Conservation (phyloP, 1,140 invertebrate genomes). For the Camponotus vicinus region DNA sequence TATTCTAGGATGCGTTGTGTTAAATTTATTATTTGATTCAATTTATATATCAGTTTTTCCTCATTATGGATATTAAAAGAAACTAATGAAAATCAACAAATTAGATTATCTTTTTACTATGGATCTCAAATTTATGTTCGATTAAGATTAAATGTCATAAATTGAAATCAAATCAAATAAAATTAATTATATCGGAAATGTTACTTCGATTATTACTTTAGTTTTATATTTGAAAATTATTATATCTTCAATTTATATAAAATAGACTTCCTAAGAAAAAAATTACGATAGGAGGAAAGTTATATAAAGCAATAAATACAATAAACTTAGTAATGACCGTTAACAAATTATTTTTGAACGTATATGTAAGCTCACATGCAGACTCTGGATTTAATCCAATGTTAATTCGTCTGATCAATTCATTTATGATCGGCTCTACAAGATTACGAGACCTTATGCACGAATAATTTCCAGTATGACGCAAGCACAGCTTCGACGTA, state of each 20-base stretch:
- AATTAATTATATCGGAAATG: not conserved
- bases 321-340: not conserved
- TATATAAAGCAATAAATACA: not conserved
- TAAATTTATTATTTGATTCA: not conserved
- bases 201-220: not conserved
- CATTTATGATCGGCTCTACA: conserved; percentile 29
- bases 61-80: not conserved
- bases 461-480: conserved; percentile 65
- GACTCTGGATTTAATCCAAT: conserved; percentile 27
- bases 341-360: conserved; percentile 18
- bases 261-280: not conserved
- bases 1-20: not conserved
- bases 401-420: conserved; percentile 53
- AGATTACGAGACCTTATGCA: conserved; percentile 49
- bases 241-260: not conserved
- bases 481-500: conserved; percentile 52
- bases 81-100: not conserved
- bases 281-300: not conserved
- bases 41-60: not conserved
- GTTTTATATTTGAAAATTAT: not conserved
- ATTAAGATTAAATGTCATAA: not conserved
- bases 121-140: not conserved
- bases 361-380: not conserved
- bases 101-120: not conserved
- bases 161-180: not conserved